Evolutionary conservation across 2,797 vertebrate genomes (phyloP), one percentile per base, ranked within the genome.

Genomic region (Smutsia gigantea): DNA sequence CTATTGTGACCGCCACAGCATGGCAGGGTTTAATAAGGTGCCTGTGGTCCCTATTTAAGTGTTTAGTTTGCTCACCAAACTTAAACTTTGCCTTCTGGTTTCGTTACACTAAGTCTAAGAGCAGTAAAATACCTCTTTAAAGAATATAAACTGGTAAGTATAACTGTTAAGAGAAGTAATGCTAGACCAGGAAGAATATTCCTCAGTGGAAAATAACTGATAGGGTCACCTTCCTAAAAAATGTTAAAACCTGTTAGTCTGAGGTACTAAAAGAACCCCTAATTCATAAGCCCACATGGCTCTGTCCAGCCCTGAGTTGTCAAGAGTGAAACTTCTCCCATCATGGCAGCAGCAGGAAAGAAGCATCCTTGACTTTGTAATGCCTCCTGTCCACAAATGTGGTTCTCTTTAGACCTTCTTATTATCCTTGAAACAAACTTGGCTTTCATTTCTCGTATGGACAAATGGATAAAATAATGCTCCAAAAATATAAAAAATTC

Each of bases 251-350:
- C 29, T 42, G 5, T 71, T 46, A 39, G 3, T 42, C 39, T 42
- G 8, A 46, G 27, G 53, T 37, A 46, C 27, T 37, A 69, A 51
- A 15, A 34, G n/a, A 84, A 82, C n/a, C 90, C 21, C 51, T 81
- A 46, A 17, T 2, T 66, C 31, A 3, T 2, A 18, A 49, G 68
- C 31, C 69, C 25, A 10, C 0, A 0, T 3, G 9, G 15, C 72
- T 83, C 81, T 72, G 27, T 37, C n/a, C 17, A 72, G 59, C 29
- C 31, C 51, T 18, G n/a, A 64, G 17, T 15, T 51, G 39, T 0
- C 11, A 18, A 68, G 27, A 79, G 37, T 8, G 21, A 63, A 82
- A 74, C 46, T 17, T 77, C 29, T 59, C 49, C 39, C 14, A 85
- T 13, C 7, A 34, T 15, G 46, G 39, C 53, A 83, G 57, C 39